Evolutionary conservation across 2,888 invertebrate genomes (phyloP).

Genomic region (Cylloceria caligata): DNA sequence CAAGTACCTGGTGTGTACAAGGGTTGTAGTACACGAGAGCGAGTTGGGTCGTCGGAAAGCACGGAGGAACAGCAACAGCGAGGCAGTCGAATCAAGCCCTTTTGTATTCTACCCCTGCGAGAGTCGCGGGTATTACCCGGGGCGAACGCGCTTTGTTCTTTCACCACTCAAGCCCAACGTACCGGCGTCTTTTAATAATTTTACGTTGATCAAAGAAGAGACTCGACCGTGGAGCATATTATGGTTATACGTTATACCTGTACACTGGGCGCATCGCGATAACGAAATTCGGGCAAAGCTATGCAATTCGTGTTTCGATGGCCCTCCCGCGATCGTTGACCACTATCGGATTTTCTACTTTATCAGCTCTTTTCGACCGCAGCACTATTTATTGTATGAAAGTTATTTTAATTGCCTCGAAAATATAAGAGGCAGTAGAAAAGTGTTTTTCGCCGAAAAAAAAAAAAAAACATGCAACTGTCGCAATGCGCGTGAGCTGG

Average conservation of each 20-base stretch:
- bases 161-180: conserved; percentile 43
- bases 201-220: conserved; percentile 57
- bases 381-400: neutral
- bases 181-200: conserved; percentile 64
- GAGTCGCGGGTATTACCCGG: conserved; percentile 47
- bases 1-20: conserved; percentile 32
- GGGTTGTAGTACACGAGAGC: conserved; percentile 28
- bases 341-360: conserved; percentile 15
- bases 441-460: neutral
- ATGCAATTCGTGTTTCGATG: conserved; percentile 10
- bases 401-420: conserved; percentile 2
- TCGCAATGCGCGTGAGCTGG: conserved; percentile 34
- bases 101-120: conserved; percentile 50
- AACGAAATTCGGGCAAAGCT: conserved; percentile 15
- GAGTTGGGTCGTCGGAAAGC: conserved; percentile 33
- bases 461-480: neutral
- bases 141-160: conserved; percentile 58
- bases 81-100: conserved; percentile 57
- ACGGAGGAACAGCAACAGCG: conserved; percentile 47
- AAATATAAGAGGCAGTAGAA: neutral
- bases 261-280: conserved; percentile 9
- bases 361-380: neutral
- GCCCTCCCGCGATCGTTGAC: neutral
- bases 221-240: neutral
- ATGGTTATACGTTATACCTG: neutral